A percentile compares a stretch with the other conserved stretches of the same genome.
Evolutionary conservation across 2,113 vertebrate genomes (phyloP).

Genomic region (Ailurus styani): DNA sequence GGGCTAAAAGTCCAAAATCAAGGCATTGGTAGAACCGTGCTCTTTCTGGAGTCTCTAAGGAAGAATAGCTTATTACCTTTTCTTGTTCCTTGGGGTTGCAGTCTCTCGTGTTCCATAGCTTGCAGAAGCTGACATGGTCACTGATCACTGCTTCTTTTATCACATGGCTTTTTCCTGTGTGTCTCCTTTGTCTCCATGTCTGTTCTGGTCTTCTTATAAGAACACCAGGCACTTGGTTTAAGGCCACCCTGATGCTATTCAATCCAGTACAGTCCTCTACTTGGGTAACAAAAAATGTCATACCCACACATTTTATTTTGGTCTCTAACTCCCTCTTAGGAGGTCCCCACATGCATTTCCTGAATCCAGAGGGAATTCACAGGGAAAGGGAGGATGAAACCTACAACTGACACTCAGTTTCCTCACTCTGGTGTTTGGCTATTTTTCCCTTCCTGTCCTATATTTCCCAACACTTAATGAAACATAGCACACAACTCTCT

Average conservation of each 20-base stretch:
- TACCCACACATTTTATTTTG: background rate
- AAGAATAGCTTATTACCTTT: background rate
- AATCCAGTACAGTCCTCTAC: background rate
- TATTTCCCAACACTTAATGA: background rate
- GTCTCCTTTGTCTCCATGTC: background rate
- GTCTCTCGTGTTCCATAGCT: rapidly evolving
- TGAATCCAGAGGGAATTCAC: background rate
- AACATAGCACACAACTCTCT: background rate
- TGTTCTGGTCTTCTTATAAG: background rate
- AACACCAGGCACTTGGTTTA: background rate
- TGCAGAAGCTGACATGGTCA: background rate
- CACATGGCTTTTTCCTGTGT: background rate
- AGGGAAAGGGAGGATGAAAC: background rate
- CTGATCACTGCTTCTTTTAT: background rate
- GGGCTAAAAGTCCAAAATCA: background rate
- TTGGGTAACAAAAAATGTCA: background rate
- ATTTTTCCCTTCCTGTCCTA: background rate
- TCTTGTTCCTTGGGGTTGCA: background rate
- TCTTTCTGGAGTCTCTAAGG: background rate
- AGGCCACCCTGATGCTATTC: background rate
- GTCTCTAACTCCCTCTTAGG: background rate
- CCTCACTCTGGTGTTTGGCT: background rate
- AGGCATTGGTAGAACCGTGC: background rate
- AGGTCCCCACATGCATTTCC: background rate
- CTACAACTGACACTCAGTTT: background rate